Evolutionary conservation across 2,888 invertebrate genomes (phyloP), one percentile per base, ranked within the genome.

Genomic region (Andrena flavipes): DNA sequence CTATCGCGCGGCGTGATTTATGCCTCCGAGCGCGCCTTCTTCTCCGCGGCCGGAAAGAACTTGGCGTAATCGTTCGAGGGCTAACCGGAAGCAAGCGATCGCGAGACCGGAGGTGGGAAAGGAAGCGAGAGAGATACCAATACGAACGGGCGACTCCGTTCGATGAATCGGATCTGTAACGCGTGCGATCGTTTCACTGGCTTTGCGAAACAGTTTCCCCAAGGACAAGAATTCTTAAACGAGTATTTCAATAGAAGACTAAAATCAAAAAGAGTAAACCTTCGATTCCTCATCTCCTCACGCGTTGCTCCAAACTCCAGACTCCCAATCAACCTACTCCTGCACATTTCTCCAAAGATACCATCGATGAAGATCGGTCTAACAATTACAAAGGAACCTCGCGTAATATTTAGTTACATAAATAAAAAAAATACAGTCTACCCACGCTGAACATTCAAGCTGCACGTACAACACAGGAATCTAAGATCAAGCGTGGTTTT

Each of bases 1-100:
- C 72, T 65, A 76, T 73, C 73, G 76, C 56, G 59, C n/a, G 26
- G 16, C 23, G 77, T 74, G 82, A 83, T 83, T 83, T 78, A 82
- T 77, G 30, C 33, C 42, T 59, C 51, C 10, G 62, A 7, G 35
- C 62, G 20, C 64, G 13, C 56, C 33, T 42, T 70, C 51, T 51
- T 48, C 26, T 42, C 48, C 4, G 69, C 72, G 35, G 6, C 49
- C 71, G 72, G 65, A 63, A 82, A 74, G 42, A 67, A 67, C 51
- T 51, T 16, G 6, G 69, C 60, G 69, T 65, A 65, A 73, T 75
- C 71, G 75, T 70, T 62, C 56, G 65, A 23, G 59, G 51, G 20
- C 42, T n/a, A 48, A 23, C 23, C 81, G 82, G 77, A 82, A 81
- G 77, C 62, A 8, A 69, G 65, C 56, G 69, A 70, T 20, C 62